Conservation (phyloP, 2,113 vertebrate species). For the Melanerpes formicivorus region DNA sequence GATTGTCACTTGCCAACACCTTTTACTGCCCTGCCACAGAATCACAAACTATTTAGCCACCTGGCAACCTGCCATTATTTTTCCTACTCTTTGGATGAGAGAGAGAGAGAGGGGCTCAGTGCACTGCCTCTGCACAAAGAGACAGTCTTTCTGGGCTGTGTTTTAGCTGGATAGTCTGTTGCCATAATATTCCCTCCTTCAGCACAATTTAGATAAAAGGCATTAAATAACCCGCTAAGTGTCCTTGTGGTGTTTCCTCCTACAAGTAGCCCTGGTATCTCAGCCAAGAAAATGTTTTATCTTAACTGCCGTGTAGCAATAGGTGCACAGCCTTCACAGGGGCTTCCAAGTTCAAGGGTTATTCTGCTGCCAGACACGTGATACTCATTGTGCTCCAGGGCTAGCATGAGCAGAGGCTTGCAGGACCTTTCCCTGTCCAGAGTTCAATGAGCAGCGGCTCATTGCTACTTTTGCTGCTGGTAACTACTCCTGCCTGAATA, state of each 20-base stretch:
- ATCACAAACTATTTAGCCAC: neutral
- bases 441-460: neutral
- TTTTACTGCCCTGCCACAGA: neutral
- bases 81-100: neutral
- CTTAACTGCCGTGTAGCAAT: neutral
- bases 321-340: neutral
- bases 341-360: neutral
- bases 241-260: neutral
- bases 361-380: neutral
- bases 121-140: neutral
- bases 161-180: neutral
- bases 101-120: neutral
- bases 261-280: neutral
- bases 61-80: neutral
- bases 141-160: neutral
- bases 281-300: neutral
- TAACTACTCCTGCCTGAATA: neutral
- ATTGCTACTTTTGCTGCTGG: neutral
- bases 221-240: neutral
- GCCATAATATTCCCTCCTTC: neutral
- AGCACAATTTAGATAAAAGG: neutral
- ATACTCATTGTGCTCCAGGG: fast-evolving
- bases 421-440: neutral
- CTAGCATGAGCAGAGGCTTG: neutral
- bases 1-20: neutral